Evolutionary conservation across 2,888 invertebrate genomes (phyloP).

Genomic region (Acronicta aceris): DNA sequence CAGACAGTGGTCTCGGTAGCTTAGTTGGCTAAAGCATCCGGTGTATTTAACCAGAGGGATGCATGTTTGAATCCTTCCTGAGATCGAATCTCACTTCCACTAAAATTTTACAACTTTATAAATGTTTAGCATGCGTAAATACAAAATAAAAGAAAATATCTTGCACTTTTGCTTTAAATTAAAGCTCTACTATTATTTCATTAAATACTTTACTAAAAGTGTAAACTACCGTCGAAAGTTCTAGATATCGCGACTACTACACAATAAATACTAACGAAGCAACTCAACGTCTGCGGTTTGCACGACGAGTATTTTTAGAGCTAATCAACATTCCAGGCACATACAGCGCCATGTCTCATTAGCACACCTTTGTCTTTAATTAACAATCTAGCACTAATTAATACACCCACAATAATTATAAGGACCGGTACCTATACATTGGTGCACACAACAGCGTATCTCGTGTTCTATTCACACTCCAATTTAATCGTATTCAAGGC

Average conservation of each 20-base stretch:
- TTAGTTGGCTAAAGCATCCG: too few species aligned
- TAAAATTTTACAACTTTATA: too few species aligned
- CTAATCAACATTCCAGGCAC: constrained; percentile 78
- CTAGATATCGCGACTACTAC: constrained; percentile 21
- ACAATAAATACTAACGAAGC: constrained; percentile 81
- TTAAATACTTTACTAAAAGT: constrained; percentile 13
- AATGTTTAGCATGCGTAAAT: too few species aligned
- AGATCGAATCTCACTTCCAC: too few species aligned
- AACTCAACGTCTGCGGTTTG: constrained; percentile 64
- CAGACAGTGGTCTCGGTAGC: too few species aligned
- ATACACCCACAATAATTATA: constrained; percentile 42
- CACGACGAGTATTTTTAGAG: constrained; percentile 71
- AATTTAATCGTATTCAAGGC: constrained; percentile 11
- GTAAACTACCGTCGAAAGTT: constrained; percentile 20
- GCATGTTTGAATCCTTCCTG: too few species aligned
- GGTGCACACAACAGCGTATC: constrained; percentile 1
- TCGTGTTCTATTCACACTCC: constrained; percentile 12
- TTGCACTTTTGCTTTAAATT: background rate
- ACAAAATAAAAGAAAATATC: too few species aligned
- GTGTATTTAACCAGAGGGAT: too few species aligned
- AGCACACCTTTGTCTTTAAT: constrained; percentile 73
- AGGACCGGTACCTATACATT: constrained; percentile 19
- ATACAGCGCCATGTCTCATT: constrained; percentile 63
- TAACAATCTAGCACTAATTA: constrained; percentile 61
- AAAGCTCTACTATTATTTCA: constrained; percentile 3